Conservation (phyloP, 2,888 invertebrate genomes). For the Nasonia oneida region DNA sequence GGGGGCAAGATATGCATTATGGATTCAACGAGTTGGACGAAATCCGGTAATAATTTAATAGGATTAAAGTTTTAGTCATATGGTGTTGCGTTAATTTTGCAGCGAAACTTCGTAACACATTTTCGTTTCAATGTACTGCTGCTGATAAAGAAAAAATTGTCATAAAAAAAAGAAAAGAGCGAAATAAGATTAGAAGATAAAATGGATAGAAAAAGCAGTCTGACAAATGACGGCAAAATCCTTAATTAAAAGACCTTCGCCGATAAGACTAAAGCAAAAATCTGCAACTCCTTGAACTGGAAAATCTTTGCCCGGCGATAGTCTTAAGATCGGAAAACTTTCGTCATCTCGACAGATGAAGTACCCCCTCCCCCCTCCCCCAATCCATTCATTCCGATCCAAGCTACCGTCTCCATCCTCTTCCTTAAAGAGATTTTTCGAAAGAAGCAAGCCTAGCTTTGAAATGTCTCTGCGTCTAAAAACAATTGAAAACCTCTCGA, state of each 20-base stretch:
- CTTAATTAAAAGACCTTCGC: not conserved
- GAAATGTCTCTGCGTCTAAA: not conserved
- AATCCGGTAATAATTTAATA: not conserved
- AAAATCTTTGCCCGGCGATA: not conserved
- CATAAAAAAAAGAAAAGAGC: no score
- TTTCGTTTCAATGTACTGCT: no score
- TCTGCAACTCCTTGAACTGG: not conserved
- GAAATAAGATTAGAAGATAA: not conserved
- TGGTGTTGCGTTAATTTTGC: not conserved
- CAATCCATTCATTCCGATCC: not conserved
- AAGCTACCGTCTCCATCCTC: not conserved
- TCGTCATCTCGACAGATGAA: slow-evolving; percentile 11
- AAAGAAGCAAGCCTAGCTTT: not conserved
- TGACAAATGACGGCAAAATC: not conserved
- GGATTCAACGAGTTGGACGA: not conserved
- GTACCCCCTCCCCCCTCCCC: not conserved
- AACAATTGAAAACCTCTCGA: not conserved
- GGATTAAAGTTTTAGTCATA: not conserved
- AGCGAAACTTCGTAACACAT: not conserved
- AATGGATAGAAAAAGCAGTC: no score
- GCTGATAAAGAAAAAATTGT: no score
- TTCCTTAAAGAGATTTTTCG: not conserved
- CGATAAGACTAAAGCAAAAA: not conserved
- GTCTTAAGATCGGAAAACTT: not conserved
- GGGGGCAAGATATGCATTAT: not conserved